A percentile compares a stretch with the other conserved stretches of the same genome.
Conservation (phyloP, 2,113 vertebrate genomes). For the Ellobius talpinus region DNA sequence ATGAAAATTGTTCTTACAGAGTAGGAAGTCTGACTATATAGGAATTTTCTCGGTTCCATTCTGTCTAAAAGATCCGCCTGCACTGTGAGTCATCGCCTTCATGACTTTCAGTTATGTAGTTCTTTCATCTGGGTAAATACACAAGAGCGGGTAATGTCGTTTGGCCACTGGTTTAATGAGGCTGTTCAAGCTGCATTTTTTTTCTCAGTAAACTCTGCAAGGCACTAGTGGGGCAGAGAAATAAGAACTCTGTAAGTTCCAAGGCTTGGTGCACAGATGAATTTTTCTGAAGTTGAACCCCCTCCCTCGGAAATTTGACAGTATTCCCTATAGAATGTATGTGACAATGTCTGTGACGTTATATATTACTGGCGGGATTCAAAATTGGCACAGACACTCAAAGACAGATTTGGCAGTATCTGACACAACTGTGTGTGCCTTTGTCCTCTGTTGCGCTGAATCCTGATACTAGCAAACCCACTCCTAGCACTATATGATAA, state of each 20-base stretch:
- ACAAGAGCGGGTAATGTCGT: not conserved
- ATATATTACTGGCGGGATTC: not conserved
- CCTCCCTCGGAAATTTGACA: not conserved
- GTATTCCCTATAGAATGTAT: not conserved
- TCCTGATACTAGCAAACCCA: not conserved
- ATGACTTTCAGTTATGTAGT: not conserved
- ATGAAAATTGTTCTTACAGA: not conserved
- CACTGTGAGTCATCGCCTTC: not conserved
- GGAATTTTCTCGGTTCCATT: not conserved
- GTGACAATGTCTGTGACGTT: not conserved
- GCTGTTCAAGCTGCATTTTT: not conserved
- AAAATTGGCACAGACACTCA: not conserved
- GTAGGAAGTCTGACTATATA: not conserved
- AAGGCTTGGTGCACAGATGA: not conserved
- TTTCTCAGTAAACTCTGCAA: not conserved
- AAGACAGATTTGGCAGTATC: not conserved
- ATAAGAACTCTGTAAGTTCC: not conserved
- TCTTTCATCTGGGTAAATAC: not conserved
- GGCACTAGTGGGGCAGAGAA: not conserved
- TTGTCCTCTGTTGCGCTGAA: not conserved
- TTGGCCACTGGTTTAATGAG: not conserved
- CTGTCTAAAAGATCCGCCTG: not conserved
- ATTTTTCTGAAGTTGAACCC: conserved; percentile 19
- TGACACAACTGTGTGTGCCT: not conserved
- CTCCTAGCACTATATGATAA: not conserved